A percentile compares a stretch with the other conserved stretches of the same genome.
phyloP scores from a whole-genome alignment of 1,140 invertebrate genomes.

The Calliphora vicina region DNA sequence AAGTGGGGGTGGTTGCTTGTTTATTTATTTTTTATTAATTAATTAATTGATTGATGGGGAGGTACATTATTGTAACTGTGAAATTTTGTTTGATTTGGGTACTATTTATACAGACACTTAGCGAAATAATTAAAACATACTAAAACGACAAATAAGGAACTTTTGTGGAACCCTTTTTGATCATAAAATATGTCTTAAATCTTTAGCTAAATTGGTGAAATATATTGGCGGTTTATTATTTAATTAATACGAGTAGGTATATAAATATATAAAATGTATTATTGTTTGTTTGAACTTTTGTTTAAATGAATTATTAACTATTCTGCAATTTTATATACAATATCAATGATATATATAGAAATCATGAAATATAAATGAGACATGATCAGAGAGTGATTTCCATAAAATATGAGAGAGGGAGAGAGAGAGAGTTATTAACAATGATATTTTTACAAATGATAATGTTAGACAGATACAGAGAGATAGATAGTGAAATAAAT shows the following conservation, averaged over 20 bases:
- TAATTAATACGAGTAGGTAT: not conserved
- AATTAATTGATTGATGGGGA: too few species aligned
- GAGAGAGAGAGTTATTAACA: too few species aligned
- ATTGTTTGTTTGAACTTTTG: not conserved
- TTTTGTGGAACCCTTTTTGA: not conserved
- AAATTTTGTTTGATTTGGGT: not conserved
- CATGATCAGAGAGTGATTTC: not conserved
- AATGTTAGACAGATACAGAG: too few species aligned
- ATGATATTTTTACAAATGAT: not conserved
- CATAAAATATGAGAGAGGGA: too few species aligned
- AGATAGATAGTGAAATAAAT: too few species aligned
- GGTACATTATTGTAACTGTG: not conserved
- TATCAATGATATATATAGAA: not conserved
- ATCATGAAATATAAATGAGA: not conserved
- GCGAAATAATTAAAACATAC: not conserved
- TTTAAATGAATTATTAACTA: not conserved
- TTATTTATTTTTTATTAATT: not conserved
- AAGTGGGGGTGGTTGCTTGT: not conserved
- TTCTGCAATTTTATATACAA: slow-evolving; percentile 5
- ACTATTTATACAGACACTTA: not conserved
- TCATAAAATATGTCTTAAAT: not conserved
- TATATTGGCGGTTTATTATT: not conserved
- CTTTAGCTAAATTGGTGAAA: not conserved
- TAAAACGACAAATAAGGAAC: not conserved
- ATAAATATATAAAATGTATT: not conserved